Conservation (phyloP, 1,140 invertebrate genomes). For the Papilio glaucus region DNA sequence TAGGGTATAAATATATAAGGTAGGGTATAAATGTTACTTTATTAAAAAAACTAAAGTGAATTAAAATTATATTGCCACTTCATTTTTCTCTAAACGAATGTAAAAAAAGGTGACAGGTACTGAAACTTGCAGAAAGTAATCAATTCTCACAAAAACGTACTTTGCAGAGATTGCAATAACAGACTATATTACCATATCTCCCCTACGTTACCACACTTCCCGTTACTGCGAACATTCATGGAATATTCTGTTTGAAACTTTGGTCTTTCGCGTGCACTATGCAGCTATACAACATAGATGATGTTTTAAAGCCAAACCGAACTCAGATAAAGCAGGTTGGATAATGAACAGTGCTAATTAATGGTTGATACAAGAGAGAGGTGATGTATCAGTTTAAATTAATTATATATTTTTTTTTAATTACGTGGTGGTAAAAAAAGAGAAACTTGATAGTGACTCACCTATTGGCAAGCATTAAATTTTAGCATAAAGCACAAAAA, state of each 20-base stretch:
- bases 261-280: conserved; percentile 21
- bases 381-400: too few species aligned
- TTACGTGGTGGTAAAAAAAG: too few species aligned
- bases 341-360: background rate
- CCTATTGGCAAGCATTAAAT: too few species aligned
- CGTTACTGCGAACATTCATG: conserved; percentile 33
- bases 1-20: too few species aligned
- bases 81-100: conserved; percentile 3
- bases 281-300: conserved; percentile 22
- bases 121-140: conserved; percentile 32
- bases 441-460: too few species aligned
- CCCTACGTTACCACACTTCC: conserved; percentile 21
- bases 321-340: background rate
- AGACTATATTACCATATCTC: conserved; percentile 35
- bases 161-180: conserved; percentile 32
- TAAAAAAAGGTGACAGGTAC: conserved; percentile 13
- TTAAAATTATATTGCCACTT: background rate
- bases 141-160: conserved; percentile 31
- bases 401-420: too few species aligned
- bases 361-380: too few species aligned
- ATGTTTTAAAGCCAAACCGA: background rate
- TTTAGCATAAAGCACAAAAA: too few species aligned
- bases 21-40: background rate
- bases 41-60: background rate
- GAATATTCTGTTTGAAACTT: conserved; percentile 37